Conservation (phyloP, 2,888 invertebrate species). For the Tenthredo mesomela region DNA sequence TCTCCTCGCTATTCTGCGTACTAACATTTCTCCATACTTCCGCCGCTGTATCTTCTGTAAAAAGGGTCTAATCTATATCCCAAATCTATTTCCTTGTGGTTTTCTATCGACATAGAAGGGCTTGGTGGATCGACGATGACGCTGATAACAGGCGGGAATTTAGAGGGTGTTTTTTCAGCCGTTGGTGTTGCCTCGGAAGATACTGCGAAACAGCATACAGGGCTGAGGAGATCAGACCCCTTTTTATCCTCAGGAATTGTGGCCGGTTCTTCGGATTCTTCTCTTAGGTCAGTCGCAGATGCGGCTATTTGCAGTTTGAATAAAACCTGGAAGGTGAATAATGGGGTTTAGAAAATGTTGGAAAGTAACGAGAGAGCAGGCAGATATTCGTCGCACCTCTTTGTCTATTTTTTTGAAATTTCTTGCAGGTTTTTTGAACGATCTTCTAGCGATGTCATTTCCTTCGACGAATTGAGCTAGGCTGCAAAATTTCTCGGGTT, state of each 20-base stretch:
- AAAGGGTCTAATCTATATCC: constrained; percentile 62
- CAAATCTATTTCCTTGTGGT: constrained; percentile 65
- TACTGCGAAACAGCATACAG: constrained; percentile 69
- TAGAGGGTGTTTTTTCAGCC: constrained; percentile 64
- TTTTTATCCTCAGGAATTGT: constrained; percentile 57
- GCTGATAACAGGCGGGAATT: constrained; percentile 74
- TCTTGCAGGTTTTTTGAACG: constrained; percentile 81
- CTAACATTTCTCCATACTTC: constrained; percentile 77
- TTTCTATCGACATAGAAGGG: constrained; percentile 74
- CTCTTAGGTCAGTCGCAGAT: constrained; percentile 56
- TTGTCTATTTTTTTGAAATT: constrained; percentile 44
- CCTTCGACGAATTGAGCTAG: constrained; percentile 91
- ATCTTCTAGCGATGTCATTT: constrained; percentile 89
- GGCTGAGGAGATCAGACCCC: constrained; percentile 65
- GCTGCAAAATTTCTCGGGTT: constrained; percentile 87
- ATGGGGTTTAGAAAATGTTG: constrained; percentile 5
- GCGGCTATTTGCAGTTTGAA: constrained; percentile 46
- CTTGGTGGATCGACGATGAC: constrained; percentile 77
- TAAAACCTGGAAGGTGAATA: constrained; percentile 53
- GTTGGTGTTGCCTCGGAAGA: constrained; percentile 64
- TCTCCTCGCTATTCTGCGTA: not conserved
- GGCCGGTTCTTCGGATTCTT: not conserved
- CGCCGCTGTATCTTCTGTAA: constrained; percentile 71
- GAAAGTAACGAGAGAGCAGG: not conserved
- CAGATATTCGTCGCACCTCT: constrained; percentile 15